Percentiles rank a stretch among this genome's conserved stretches.
phyloP scores from a whole-genome alignment of 2,797 vertebrate genomes.

The Bryconaethiops microstoma region DNA sequence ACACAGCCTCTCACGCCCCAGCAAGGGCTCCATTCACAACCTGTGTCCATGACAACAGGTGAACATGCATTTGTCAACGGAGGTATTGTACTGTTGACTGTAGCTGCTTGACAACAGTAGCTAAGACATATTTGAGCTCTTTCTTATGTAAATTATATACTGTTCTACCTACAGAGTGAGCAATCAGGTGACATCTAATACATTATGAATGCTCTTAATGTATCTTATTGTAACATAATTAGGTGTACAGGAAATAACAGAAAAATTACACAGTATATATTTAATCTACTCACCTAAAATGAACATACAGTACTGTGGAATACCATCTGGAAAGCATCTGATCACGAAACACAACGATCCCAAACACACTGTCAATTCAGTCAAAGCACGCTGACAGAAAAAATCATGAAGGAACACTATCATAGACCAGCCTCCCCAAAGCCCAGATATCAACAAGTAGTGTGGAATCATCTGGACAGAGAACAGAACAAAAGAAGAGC shows the following conservation, averaged over 20 bases:
- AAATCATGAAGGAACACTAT: no score
- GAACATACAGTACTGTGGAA: not conserved
- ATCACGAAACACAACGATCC: no score
- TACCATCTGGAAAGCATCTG: no score
- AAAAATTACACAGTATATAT: not conserved
- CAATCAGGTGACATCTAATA: not conserved
- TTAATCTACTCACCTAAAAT: not conserved
- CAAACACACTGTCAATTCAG: no score
- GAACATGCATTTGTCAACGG: slow-evolving; percentile 60
- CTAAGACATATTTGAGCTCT: slow-evolving; percentile 9
- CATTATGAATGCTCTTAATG: not conserved
- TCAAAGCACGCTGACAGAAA: no score
- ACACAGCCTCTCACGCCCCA: slow-evolving; percentile 53
- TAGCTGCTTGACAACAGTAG: slow-evolving; percentile 25
- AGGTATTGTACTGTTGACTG: slow-evolving; percentile 33
- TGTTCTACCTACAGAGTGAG: not conserved
- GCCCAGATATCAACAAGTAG: no score
- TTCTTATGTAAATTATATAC: not conserved
- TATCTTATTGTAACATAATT: not conserved
- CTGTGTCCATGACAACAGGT: slow-evolving; percentile 71
- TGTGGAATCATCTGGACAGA: no score
- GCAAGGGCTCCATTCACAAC: slow-evolving; percentile 69
- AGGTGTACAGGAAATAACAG: not conserved
- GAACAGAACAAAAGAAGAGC: no score
- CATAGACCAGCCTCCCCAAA: no score